phyloP scores from a whole-genome alignment of 1,140 invertebrate species.

The Cyphomyrmex costatus region DNA sequence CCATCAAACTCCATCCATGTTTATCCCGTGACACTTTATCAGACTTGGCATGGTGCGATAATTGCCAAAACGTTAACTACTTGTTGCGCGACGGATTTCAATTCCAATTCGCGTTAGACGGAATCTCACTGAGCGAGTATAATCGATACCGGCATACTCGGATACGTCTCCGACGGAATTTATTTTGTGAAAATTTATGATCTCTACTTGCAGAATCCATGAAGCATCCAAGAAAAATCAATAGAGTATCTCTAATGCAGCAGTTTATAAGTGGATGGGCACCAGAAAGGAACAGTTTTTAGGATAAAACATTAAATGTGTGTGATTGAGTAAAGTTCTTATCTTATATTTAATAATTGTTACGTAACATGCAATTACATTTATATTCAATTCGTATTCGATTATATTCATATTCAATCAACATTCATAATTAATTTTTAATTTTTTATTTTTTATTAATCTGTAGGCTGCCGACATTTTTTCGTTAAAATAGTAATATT shows the following conservation, averaged over 20 bases:
- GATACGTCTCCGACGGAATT: slow-evolving; percentile 27
- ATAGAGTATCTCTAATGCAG: neutral
- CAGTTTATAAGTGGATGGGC: neutral
- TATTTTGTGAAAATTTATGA: slow-evolving; percentile 41
- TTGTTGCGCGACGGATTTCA: slow-evolving; percentile 53
- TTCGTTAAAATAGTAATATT: too few species aligned
- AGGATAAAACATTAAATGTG: neutral
- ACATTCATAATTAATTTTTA: neutral
- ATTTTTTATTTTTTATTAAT: too few species aligned
- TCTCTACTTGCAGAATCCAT: neutral
- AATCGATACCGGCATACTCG: slow-evolving; percentile 21
- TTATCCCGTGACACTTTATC: slow-evolving; percentile 24
- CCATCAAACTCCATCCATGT: slow-evolving; percentile 11
- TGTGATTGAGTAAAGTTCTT: neutral
- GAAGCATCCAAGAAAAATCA: slow-evolving; percentile 23
- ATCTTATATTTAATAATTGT: neutral
- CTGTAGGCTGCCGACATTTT: too few species aligned
- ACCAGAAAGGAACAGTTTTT: neutral
- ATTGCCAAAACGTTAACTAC: slow-evolving; percentile 54
- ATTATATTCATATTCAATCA: neutral
- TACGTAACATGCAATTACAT: neutral
- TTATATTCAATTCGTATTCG: neutral
- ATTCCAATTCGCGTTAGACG: slow-evolving; percentile 15
- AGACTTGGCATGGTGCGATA: neutral
- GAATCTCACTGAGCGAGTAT: slow-evolving; percentile 19